Percentiles rank a stretch among this genome's conserved stretches.
phyloP scores from a whole-genome alignment of 2,797 vertebrate species.

The Anisognathus igniventris region DNA sequence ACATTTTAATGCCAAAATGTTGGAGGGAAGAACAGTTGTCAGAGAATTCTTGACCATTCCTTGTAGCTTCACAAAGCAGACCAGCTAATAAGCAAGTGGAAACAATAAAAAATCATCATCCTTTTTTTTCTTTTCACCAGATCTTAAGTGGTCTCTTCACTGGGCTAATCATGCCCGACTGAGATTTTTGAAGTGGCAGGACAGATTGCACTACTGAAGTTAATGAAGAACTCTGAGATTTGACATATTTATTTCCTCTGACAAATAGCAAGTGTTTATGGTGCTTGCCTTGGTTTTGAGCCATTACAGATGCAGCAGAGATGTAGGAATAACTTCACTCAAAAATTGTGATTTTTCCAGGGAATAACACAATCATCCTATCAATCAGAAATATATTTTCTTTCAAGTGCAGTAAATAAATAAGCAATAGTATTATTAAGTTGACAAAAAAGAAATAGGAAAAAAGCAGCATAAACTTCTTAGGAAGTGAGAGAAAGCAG shows the following conservation, averaged over 20 bases:
- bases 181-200: not conserved
- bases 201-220: constrained; percentile 34
- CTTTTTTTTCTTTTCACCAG: not conserved
- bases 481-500: not conserved
- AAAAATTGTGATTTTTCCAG: constrained; percentile 59
- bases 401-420: constrained; percentile 57
- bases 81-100: not conserved
- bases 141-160: not conserved
- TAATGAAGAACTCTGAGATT: constrained; percentile 63
- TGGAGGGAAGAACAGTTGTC: not conserved
- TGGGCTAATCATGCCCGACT: not conserved
- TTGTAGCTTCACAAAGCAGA: not conserved
- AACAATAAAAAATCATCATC: not conserved
- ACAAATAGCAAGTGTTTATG: constrained; percentile 59
- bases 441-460: constrained; percentile 50
- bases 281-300: constrained; percentile 62
- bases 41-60: not conserved
- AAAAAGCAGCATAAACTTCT: constrained; percentile 22
- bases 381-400: constrained; percentile 59
- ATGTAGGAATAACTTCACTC: constrained; percentile 52
- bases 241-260: constrained; percentile 67
- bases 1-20: not conserved
- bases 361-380: constrained; percentile 59
- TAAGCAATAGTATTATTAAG: constrained; percentile 61
- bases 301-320: constrained; percentile 60